Percentiles rank a stretch among this genome's conserved stretches.
These are phyloP conservation scores for Apotomis turbidana DNA, from an alignment of 2,888 invertebrate species.

Conservation along the genomic window DNA sequence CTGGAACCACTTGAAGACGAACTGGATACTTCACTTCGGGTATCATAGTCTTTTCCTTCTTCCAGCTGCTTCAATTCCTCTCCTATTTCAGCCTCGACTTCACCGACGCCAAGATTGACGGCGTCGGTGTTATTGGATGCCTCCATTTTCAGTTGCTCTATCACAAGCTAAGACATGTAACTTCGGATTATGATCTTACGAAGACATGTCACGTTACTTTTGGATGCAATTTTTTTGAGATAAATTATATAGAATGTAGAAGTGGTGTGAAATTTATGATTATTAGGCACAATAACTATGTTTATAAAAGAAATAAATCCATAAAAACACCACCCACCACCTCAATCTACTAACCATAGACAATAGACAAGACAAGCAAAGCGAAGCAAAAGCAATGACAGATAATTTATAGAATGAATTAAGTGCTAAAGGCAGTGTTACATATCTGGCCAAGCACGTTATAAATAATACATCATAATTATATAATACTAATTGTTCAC, in stretches of 20 bases:
- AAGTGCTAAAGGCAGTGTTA: too few species aligned
- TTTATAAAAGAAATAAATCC: conserved; percentile 37
- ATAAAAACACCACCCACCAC: conserved; percentile 35
- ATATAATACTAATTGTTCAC: too few species aligned
- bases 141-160: conserved; percentile 71
- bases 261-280: conserved; percentile 13
- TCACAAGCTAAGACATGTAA: conserved; percentile 39
- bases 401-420: neutral
- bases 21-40: conserved; percentile 94
- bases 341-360: conserved; percentile 17
- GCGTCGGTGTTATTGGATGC: conserved; percentile 83
- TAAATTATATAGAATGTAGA: neutral
- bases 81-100: conserved; percentile 89
- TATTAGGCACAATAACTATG: conserved; percentile 17
- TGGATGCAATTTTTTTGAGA: neutral
- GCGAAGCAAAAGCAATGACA: neutral
- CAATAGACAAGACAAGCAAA: neutral
- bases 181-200: conserved; percentile 12
- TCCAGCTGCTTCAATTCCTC: conserved; percentile 91
- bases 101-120: conserved; percentile 86
- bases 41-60: conserved; percentile 90
- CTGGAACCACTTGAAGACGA: conserved; percentile 89
- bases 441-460: too few species aligned
- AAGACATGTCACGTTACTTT: conserved; percentile 10
- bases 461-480: too few species aligned